Percentiles rank a stretch among this genome's conserved stretches.
Evolutionary conservation across 2,888 invertebrate species (phyloP).

Genomic region (Himalopsyche kuldschensis): DNA sequence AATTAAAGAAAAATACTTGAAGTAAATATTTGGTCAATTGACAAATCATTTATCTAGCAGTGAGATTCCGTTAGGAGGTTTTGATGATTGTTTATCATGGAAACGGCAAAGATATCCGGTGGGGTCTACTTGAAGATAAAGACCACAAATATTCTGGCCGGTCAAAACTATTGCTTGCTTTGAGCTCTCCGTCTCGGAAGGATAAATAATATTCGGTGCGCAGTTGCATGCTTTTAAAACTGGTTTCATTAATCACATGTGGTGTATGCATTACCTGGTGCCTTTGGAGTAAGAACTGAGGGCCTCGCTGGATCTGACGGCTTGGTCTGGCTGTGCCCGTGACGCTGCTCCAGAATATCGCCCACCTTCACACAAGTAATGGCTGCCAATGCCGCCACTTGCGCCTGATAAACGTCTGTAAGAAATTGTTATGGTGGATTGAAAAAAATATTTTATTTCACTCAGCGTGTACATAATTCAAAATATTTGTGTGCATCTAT

Average conservation of each 20-base stretch:
- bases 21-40: not conserved
- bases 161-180: not conserved
- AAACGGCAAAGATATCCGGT: too few relatives aligned
- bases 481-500: too few relatives aligned
- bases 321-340: conserved; percentile 49
- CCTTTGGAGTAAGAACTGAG: conserved; percentile 59
- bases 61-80: too few relatives aligned
- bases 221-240: too few relatives aligned
- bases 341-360: conserved; percentile 39
- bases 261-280: conserved; percentile 47
- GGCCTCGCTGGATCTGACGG: conserved; percentile 55
- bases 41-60: too few relatives aligned
- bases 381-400: conserved; percentile 47
- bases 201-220: too few relatives aligned
- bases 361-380: conserved; percentile 44
- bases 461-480: too few relatives aligned
- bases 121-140: too few relatives aligned
- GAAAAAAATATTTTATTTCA: too few relatives aligned
- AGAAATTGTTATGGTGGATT: not conserved
- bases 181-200: too few relatives aligned
- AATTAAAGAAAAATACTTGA: not conserved
- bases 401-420: conserved; percentile 40
- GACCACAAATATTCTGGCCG: not conserved
- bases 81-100: too few relatives aligned
- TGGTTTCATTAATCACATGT: not conserved